Percentiles rank a stretch among this genome's conserved stretches.
phyloP scores from a whole-genome alignment of 2,888 invertebrate genomes.

The Melieria crassipennis region DNA sequence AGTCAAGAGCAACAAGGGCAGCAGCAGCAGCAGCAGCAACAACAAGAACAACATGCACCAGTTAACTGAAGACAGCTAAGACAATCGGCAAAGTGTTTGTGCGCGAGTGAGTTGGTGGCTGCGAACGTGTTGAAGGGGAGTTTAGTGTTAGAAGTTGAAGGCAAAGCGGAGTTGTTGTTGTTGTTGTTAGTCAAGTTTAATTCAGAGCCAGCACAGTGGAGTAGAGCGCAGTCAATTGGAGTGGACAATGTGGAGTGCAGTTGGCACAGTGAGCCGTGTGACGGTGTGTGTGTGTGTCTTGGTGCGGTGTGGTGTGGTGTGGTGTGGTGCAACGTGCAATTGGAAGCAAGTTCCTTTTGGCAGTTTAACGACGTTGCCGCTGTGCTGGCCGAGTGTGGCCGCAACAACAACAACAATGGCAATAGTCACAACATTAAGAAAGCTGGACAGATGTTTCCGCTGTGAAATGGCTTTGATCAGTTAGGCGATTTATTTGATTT shows the following conservation, averaged over 20 bases:
- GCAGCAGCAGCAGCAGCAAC: neutral
- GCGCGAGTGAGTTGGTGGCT: no score
- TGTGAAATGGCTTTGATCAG: slow-evolving; percentile 1
- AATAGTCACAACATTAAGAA: slow-evolving; percentile 21
- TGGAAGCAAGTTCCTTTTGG: no score
- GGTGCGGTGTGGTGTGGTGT: neutral
- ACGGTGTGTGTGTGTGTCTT: neutral
- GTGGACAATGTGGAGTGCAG: neutral
- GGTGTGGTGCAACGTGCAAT: neutral
- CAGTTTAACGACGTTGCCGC: neutral
- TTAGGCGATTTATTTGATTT: no score
- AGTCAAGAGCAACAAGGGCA: slow-evolving; percentile 55
- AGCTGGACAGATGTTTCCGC: slow-evolving; percentile 22
- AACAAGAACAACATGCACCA: neutral
- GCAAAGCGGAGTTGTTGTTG: neutral
- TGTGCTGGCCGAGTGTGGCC: slow-evolving; percentile 34
- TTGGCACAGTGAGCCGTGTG: neutral
- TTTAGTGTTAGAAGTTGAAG: neutral
- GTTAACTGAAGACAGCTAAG: neutral
- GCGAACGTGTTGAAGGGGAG: no score
- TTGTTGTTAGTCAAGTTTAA: slow-evolving; percentile 24
- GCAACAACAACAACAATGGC: slow-evolving; percentile 28
- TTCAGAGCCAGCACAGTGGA: slow-evolving; percentile 8
- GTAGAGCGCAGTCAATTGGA: no score
- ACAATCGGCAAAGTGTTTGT: no score